These are phyloP conservation scores for Phortica variegata DNA, from an alignment of 1,140 invertebrate species.

Conservation along the genomic window DNA sequence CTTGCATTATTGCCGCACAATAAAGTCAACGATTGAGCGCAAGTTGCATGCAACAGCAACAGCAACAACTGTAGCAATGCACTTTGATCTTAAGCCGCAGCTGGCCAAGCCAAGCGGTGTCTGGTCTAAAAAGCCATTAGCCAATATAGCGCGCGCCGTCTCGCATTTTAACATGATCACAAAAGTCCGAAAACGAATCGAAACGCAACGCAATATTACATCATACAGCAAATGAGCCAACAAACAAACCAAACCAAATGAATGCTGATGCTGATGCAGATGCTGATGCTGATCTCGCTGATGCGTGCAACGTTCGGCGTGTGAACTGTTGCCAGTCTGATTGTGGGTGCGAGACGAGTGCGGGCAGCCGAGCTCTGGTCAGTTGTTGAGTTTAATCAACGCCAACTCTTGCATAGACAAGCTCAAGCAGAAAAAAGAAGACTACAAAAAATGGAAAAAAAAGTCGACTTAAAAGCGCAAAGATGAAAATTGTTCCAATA, in stretches of 20 bases:
- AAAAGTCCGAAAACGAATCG: conserved; percentile 55
- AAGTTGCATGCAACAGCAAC: conserved; percentile 36
- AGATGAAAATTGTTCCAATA: conserved; percentile 47
- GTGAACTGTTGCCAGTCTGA: conserved; percentile 1
- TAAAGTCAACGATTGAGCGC: too few relatives aligned
- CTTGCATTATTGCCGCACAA: too few relatives aligned
- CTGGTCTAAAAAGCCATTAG: conserved; percentile 51
- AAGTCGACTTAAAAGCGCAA: conserved; percentile 21
- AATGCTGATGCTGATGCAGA: conserved; percentile 24
- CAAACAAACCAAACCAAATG: too few relatives aligned
- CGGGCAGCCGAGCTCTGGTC: too few relatives aligned
- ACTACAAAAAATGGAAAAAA: not conserved
- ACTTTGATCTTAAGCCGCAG: conserved; percentile 16
- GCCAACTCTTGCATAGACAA: conserved; percentile 33
- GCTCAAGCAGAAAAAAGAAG: not conserved
- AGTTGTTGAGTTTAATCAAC: conserved; percentile 40
- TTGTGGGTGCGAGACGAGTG: not conserved
- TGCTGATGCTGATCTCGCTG: too few relatives aligned
- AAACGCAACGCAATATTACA: conserved; percentile 54
- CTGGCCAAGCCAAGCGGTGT: conserved; percentile 4
- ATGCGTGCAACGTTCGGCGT: too few relatives aligned
- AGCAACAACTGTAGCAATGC: conserved; percentile 27
- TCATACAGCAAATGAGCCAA: conserved; percentile 46
- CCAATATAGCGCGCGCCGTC: conserved; percentile 53
- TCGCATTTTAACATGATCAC: conserved; percentile 54